Evolutionary conservation across 2,113 vertebrate species (phyloP), one percentile per base, ranked within the genome.

Genomic region (Megaceryle torquata): DNA sequence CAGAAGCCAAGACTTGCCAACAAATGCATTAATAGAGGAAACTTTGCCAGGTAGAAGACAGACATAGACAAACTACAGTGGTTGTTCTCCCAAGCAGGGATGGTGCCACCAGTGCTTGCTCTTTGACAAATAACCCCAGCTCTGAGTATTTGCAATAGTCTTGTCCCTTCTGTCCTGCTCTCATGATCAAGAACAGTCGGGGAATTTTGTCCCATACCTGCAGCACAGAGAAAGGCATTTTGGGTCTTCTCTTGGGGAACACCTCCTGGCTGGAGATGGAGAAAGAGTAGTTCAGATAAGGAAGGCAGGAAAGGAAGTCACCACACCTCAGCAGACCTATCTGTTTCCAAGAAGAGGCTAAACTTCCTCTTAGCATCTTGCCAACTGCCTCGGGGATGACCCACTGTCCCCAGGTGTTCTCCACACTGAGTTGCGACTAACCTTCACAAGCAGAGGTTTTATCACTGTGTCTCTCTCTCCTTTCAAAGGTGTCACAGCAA

Each of bases 361-460:
- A 86, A 31, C 19, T 63, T 78, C 16, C 43, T 71, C 48, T 89
- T 51, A 41, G 31, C 22, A 64, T 44, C 29, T 89, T 80, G 13
- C 29, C 59, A 43, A 37, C n/a, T 67, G n/a, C 50, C n/a, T 56
- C n/a, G 39, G 28, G 43, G 29, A 35, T 3, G 8, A 77, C 16
- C 8, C 2, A 4, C 20, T 63, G 35, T 46, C 9, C 6, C 17
- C 33, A 71, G 28, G 8, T 28, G 9, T 54, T 80, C 68, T 88
- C 22, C n/a, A 41, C 21, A 24, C 46, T 41, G 37, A 61, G 35
- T 35, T 50, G 25, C n/a, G 75, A 89, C 97, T 97, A 68, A 98
- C 97, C 97, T 98, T 98, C 82, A 98, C 96, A 25, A 97, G 89
- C 39, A 98, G 92, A 56, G 95, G 17, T 86, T 97, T 98, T 78